Base-by-base conservation (phyloP, 30 jellyfish, hydroid and myxozoan species). In the Aurelia sp. region DNA sequence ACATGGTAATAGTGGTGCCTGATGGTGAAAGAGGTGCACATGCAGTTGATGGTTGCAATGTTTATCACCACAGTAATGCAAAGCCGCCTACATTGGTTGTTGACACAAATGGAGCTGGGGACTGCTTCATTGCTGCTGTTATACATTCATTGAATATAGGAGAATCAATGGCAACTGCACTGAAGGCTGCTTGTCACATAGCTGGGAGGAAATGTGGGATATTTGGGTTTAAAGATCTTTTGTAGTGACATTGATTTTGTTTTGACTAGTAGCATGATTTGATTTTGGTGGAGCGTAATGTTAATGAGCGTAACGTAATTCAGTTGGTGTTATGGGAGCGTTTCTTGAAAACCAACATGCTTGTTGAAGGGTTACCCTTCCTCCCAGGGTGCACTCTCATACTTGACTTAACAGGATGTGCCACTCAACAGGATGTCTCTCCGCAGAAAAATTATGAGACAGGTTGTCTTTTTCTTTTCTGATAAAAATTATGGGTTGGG, bases 81-180 rank as follows among this genome's bases (percentile, higher is more conserved):
- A 12, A 18, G 13, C 70, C 19, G 24, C 73, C 72, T 20, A 76
- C 60, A 10, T 48, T 48, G 31, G 76, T 85, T 21, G 89, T 84
- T 27, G 97, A 90, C 74, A 75, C 96, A 8, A 58, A 84, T 48
- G 96, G 96, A 9, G 96, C 96, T 19, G 97, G 97, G 8, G 97
- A 91, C 79, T 63, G 94, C 55, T 85, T 91, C 44, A 85, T 72
- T 16, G 97, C 97, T 10, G 97, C 94, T 35, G 31, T 66, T 13
- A 47, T 89, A 15, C 70, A 51, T 61, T 21, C 52, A 5, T 2
- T 86, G 16, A 13, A 74, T 19, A 38, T 13, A 51, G 35, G 51
- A 5, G 31, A 62, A 22, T 65, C 47, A 27, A 50, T 86, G 20
- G 40, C 11, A 20, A 47, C 33, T 30, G 78, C 78, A n/a, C 60